A percentile compares a stretch with the other conserved stretches of the same genome.
Evolutionary conservation across 2,113 vertebrate genomes (phyloP).

Genomic region (Prinia subflava): DNA sequence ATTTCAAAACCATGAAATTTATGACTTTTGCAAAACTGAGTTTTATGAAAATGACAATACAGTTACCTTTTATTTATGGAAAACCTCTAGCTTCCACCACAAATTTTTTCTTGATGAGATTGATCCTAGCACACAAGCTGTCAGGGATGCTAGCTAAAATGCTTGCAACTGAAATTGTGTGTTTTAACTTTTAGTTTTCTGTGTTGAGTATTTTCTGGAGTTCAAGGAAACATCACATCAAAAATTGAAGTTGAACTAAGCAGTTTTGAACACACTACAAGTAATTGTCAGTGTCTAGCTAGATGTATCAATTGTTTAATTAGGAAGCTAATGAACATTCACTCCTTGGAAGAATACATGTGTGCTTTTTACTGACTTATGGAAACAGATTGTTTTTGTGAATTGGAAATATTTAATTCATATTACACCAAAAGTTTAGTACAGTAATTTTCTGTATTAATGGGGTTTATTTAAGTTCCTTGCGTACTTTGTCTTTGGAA

Average conservation of each 20-base stretch:
- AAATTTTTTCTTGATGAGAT: background rate
- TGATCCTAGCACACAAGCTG: accelerated
- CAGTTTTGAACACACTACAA: background rate
- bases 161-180: background rate
- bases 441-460: background rate
- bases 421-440: background rate
- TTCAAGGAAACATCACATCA: background rate
- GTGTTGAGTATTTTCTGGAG: background rate
- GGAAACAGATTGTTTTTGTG: background rate
- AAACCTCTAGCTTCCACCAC: background rate
- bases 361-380: background rate
- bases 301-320: background rate
- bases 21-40: background rate
- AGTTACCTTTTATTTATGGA: background rate
- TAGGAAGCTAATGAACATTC: background rate
- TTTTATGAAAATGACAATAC: background rate
- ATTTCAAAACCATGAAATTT: background rate
- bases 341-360: background rate
- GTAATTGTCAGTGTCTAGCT: background rate
- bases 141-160: background rate
- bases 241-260: background rate
- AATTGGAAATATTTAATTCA: background rate
- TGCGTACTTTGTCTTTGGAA: background rate
- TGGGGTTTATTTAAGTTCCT: background rate
- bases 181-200: background rate